Base-by-base conservation (phyloP, 2,113 vertebrate species). In the Proteles cristata region DNA sequence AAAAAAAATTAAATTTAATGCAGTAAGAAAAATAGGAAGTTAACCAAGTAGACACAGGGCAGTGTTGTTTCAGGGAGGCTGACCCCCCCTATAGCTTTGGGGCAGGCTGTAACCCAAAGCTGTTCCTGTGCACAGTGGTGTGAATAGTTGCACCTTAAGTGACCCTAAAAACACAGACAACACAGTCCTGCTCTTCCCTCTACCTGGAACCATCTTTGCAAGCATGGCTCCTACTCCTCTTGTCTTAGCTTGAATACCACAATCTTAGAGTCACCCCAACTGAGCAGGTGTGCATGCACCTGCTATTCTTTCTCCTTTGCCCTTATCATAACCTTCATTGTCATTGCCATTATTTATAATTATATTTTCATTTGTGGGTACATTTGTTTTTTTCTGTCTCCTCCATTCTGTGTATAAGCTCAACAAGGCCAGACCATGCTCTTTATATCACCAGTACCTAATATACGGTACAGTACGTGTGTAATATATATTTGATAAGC, bases 111-210 rank as follows among this genome's bases (percentile, higher is more conserved):
- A 50, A 73, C 89, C 82, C 65, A 33, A 23, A 84, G 19, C 89
- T 80, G 23, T 79, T 74, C 48, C 53, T 48, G 17, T 45, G 28
- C n/a, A 35, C 14, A 73, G 68, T 31, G 39, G 55, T 80, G 15
- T 11, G 23, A 16, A 66, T 23, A 86, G 28, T 43, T 86, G 28
- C 14, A 31, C 39, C 53, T 96, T 77, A 63, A 31, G 1, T 43
- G 80, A 63, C 65, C 69, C 90, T 82, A 77, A 73, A 84, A 71
- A 77, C 68, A 61, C 33, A 95, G 93, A 14, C 39, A 45, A n/a
- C 71, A 23, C 31, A 53, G 0, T 35, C 33, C n/a, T 86, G n/a
- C 31, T 9, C 7, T 71, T 53, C 39, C 53, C 28, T 96, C 33
- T 66, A 3, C 26, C 31, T 86, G 71, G 61, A 90, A 11, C 43